A percentile compares a stretch with the other conserved stretches of the same genome.
phyloP scores from a whole-genome alignment of 2,888 invertebrate genomes.

The Papilio gigon region DNA sequence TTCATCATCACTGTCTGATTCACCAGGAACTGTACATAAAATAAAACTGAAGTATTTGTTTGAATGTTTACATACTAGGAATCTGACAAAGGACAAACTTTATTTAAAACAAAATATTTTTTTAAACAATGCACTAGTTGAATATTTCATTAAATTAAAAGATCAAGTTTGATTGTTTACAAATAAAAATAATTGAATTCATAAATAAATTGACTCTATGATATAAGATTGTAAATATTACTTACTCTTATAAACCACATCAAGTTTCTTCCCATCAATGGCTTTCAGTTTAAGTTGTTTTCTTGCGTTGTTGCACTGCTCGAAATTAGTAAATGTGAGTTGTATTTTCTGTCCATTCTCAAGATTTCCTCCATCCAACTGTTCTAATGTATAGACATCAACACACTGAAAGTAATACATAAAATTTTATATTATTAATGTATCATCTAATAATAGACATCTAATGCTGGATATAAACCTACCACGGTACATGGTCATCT shows the following conservation, averaged over 20 bases:
- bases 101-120: too few species aligned
- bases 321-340: slow-evolving; percentile 46
- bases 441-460: too few species aligned
- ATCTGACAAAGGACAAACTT: too few species aligned
- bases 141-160: too few species aligned
- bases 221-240: neutral
- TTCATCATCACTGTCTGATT: slow-evolving; percentile 31
- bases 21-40: slow-evolving; percentile 24
- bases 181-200: too few species aligned
- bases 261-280: slow-evolving; percentile 48
- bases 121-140: too few species aligned
- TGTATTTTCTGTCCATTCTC: slow-evolving; percentile 37
- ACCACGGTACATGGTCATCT: too few species aligned
- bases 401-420: slow-evolving; percentile 50
- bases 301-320: slow-evolving; percentile 46
- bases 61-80: neutral
- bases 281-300: slow-evolving; percentile 48
- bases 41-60: neutral
- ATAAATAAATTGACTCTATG: too few species aligned
- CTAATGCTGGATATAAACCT: too few species aligned
- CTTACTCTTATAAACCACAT: slow-evolving; percentile 50
- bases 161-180: too few species aligned
- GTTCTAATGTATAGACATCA: slow-evolving; percentile 51
- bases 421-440: too few species aligned
- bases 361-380: slow-evolving; percentile 45